Evolutionary conservation across 1,140 invertebrate genomes (phyloP).

Genomic region (Hylyphantes graminicola): DNA sequence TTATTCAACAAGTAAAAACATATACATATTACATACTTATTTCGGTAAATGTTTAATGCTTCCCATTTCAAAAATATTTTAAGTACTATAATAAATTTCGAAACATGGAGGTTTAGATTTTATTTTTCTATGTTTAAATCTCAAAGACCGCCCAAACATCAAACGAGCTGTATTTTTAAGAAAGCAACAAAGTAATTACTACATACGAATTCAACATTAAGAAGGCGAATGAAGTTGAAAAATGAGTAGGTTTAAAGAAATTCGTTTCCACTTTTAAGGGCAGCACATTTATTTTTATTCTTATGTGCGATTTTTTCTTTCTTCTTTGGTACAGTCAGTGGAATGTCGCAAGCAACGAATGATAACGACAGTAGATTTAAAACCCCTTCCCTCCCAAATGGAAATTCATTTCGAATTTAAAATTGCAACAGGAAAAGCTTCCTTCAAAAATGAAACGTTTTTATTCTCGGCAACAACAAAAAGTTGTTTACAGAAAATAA

Average conservation of each 20-base stretch:
- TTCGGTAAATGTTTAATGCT: too few species aligned
- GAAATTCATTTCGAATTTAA: slow-evolving; percentile 40
- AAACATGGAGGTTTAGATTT: too few species aligned
- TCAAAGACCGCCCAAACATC: too few species aligned
- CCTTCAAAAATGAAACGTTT: background rate
- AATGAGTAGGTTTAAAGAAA: background rate
- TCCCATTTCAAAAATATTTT: too few species aligned
- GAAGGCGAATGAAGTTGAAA: background rate
- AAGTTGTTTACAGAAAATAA: slow-evolving; percentile 14
- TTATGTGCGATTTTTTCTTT: background rate
- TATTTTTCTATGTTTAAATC: too few species aligned
- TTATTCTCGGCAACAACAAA: background rate
- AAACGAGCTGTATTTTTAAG: too few species aligned
- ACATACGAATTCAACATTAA: background rate
- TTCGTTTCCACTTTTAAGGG: background rate
- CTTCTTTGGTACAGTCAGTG: slow-evolving; percentile 1
- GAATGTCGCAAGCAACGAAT: slow-evolving; percentile 7
- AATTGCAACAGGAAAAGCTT: slow-evolving; percentile 15
- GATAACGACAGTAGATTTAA: slow-evolving; percentile 20
- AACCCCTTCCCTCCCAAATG: slow-evolving; percentile 11
- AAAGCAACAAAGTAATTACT: background rate
- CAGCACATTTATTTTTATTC: background rate
- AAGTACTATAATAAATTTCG: too few species aligned
- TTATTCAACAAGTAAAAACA: too few species aligned
- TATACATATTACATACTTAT: too few species aligned